phyloP scores from a whole-genome alignment of 2,113 vertebrate species.

The Rhagologus leucostigma region DNA sequence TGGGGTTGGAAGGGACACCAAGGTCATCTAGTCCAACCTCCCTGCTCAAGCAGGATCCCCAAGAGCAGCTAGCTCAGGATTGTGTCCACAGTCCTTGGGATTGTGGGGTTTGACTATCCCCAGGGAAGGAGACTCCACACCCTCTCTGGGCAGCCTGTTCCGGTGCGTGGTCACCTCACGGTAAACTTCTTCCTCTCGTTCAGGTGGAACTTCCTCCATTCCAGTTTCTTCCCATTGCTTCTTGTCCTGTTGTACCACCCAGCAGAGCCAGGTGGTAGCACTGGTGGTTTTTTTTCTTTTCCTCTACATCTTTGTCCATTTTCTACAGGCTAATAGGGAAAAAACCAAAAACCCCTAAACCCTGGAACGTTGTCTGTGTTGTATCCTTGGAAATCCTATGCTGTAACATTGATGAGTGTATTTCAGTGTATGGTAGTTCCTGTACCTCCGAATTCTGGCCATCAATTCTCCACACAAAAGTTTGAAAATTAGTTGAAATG shows the following conservation, averaged over 20 bases:
- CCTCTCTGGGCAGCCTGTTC: background rate
- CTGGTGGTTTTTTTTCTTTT: background rate
- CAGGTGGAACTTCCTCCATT: background rate
- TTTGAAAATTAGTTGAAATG: background rate
- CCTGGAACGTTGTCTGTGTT: background rate
- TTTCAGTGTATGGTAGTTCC: background rate
- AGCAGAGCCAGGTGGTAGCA: background rate
- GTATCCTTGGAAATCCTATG: background rate
- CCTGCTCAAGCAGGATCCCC: background rate
- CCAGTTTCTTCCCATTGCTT: background rate
- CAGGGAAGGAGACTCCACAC: background rate
- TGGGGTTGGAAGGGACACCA: background rate
- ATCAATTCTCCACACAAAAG: background rate
- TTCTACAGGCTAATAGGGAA: background rate
- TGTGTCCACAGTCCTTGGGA: background rate
- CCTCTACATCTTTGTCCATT: background rate
- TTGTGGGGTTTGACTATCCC: background rate
- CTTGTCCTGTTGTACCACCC: accelerated
- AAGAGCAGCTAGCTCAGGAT: background rate
- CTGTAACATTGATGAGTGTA: background rate
- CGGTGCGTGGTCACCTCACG: background rate
- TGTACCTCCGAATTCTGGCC: background rate
- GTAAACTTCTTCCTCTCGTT: background rate
- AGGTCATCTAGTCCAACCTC: background rate
- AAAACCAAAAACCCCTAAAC: accelerated